Percentiles rank a stretch among this genome's conserved stretches.
Evolutionary conservation across 2,113 vertebrate genomes (phyloP).

Genomic region (Centropristis striata): DNA sequence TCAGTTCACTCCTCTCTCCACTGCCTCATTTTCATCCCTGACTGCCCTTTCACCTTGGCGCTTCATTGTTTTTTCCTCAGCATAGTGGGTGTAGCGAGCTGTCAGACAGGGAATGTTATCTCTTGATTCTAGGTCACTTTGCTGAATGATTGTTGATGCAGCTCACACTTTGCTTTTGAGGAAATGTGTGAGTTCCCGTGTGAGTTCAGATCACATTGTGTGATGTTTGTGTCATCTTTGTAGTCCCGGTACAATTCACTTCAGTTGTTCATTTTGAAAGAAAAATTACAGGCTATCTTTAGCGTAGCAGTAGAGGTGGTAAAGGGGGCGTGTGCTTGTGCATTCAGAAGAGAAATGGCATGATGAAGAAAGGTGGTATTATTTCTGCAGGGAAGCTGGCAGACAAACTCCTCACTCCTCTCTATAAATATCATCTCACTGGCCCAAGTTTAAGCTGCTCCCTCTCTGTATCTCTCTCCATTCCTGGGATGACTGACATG

Average conservation of each 20-base stretch:
- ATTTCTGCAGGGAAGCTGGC: constrained; percentile 57
- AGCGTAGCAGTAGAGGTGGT: constrained; percentile 23
- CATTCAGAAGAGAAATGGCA: constrained; percentile 12
- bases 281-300: constrained; percentile 16
- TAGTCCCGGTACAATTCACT: neutral
- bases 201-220: neutral
- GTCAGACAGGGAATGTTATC: constrained; percentile 46
- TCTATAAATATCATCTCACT: constrained; percentile 70
- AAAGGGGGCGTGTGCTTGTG: constrained; percentile 43
- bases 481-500: constrained; percentile 76
- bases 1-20: constrained; percentile 26
- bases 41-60: constrained; percentile 47
- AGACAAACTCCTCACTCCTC: constrained; percentile 40
- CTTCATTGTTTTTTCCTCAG: constrained; percentile 52
- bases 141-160: constrained; percentile 41
- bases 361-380: constrained; percentile 60
- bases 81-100: constrained; percentile 7
- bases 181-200: constrained; percentile 33
- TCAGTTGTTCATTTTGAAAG: neutral
- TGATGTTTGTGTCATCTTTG: neutral
- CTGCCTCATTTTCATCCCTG: constrained; percentile 29
- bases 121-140: constrained; percentile 44
- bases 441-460: constrained; percentile 31
- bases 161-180: constrained; percentile 52
- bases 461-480: constrained; percentile 51